Evolutionary conservation across 2,888 invertebrate species (phyloP).

Genomic region (Mimumesa dahlbomi): DNA sequence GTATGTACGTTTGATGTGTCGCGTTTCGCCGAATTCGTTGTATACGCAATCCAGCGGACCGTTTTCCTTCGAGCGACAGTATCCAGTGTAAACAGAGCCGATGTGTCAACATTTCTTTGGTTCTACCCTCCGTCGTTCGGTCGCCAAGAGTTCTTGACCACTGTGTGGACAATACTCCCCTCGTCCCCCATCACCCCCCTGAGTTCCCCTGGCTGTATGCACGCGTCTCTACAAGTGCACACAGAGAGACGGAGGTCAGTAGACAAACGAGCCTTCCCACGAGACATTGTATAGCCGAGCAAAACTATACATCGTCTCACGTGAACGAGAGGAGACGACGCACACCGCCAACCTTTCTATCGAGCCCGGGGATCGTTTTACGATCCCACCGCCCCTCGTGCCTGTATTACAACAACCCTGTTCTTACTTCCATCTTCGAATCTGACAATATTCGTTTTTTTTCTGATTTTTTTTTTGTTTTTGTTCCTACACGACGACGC

Average conservation of each 20-base stretch:
- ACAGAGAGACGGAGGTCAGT: conserved; percentile 16
- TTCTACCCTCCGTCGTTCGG: conserved; percentile 41
- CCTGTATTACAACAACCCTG: conserved; percentile 43
- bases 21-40: background rate
- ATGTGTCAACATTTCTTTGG: conserved; percentile 46
- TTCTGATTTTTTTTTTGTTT: no score
- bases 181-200: background rate
- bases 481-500: no score
- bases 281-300: conserved; percentile 60
- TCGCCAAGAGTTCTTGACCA: conserved; percentile 47
- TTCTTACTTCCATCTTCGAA: conserved; percentile 8
- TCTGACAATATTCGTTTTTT: background rate
- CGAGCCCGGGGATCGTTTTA: conserved; percentile 56
- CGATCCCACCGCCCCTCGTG: conserved; percentile 43
- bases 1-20: no score
- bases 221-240: background rate
- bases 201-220: background rate
- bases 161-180: conserved; percentile 34
- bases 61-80: conserved; percentile 35
- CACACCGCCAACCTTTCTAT: conserved; percentile 56
- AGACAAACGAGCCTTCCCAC: conserved; percentile 60
- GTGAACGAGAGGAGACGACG: conserved; percentile 52
- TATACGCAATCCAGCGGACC: conserved; percentile 5
- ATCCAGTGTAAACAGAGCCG: conserved; percentile 52
- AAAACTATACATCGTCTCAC: conserved; percentile 50